These are phyloP conservation scores for Heliconius hermathena DNA, from an alignment of 1,140 invertebrate genomes.

Conservation along the genomic window DNA sequence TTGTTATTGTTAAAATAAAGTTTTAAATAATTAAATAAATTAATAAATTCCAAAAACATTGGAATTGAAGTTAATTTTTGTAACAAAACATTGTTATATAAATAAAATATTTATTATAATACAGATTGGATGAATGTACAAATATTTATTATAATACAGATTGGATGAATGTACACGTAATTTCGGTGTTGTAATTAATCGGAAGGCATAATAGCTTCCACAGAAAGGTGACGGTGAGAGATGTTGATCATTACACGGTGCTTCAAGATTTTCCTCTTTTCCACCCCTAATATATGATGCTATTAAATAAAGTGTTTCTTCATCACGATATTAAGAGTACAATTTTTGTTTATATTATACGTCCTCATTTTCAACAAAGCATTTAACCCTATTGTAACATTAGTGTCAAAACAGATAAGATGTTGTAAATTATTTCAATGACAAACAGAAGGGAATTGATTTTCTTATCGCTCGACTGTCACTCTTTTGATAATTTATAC, in stretches of 20 bases:
- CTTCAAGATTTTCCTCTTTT: constrained; percentile 53
- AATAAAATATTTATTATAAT: not conserved
- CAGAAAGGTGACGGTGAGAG: constrained; percentile 50
- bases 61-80: no score
- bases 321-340: constrained; percentile 4
- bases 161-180: constrained; percentile 50
- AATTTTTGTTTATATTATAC: constrained; percentile 10
- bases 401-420: constrained; percentile 7
- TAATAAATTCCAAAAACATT: no score
- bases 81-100: not conserved
- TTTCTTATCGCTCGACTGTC: not conserved
- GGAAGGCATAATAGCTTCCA: constrained; percentile 52
- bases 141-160: not conserved
- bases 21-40: no score
- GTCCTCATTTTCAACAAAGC: not conserved
- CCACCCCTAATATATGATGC: constrained; percentile 43
- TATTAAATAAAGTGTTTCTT: constrained; percentile 16
- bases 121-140: constrained; percentile 32
- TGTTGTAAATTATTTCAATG: constrained; percentile 10
- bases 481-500: not conserved
- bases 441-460: constrained; percentile 5
- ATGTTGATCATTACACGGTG: constrained; percentile 71
- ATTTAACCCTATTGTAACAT: constrained; percentile 9
- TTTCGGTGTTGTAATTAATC: constrained; percentile 72
- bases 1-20: no score